Base-by-base conservation (phyloP, 2,888 invertebrate species). In the Gymnocheta viridis region DNA sequence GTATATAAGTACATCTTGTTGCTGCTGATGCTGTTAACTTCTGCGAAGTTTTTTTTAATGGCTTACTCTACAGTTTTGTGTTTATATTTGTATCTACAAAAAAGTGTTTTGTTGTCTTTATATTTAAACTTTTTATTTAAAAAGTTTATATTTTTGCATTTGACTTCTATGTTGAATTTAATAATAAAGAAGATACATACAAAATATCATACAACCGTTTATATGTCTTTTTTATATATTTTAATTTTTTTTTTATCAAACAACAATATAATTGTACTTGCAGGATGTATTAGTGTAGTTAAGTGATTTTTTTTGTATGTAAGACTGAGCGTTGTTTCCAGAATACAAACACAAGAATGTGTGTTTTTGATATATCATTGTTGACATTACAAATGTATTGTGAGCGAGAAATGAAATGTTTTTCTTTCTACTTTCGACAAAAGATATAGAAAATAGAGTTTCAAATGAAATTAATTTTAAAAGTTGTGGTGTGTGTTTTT, bases 361-460 rank as follows among this genome's bases (percentile, higher is more conserved):
- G 1, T 44, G 56, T 44, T 47, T 72, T 29, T 22, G 70, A 44
- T 47, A 72, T 72, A 29, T 72, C 58, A 47, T 72, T 72, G 58
- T 35, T 72, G 19, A 35, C n/a, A 60, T 58, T 58, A 32, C 47
- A 72, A 72, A 72, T 58, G 32, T 32, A 60, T 56, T 27, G 41
- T 54, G 24, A 17, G 60, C 29, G 19, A 24, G 1, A 72, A n/a
- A 58, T 32, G 22, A 58, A 56, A 38, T 24, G 17, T 47, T 47
- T 9, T 47, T 14, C 1, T 47, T 19, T 17, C 9, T 47, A 4
- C 19, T 19, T 19, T 19, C 19, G 1, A 19, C 47, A 12, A 49
- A 14, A 38, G 4, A 19, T 9, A 35, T 7, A 38, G 4, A 14
- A 35, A 35, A 67, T 35, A n/a, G 24, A 51, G 22, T 32, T 69